A percentile compares a stretch with the other conserved stretches of the same genome.
Evolutionary conservation across 2,797 vertebrate genomes (phyloP).

Genomic region (Urophycis tenuis): DNA sequence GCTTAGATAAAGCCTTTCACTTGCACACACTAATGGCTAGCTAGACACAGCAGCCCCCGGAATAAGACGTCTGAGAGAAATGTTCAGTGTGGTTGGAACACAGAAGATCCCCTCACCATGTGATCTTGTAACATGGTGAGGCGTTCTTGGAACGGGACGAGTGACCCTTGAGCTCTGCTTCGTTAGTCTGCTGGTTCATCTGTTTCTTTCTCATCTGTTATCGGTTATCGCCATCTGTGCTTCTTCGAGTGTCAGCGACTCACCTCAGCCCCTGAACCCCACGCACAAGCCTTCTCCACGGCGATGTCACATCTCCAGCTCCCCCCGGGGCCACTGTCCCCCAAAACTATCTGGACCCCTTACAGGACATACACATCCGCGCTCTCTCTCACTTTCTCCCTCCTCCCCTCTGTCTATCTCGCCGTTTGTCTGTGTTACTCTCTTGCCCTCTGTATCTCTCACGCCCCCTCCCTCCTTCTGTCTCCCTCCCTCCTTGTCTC

Average conservation of each 20-base stretch:
- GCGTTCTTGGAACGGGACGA: constrained; percentile 36
- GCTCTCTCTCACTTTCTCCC: not conserved
- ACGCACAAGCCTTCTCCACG: not conserved
- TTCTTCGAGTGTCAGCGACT: constrained; percentile 39
- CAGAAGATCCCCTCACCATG: not conserved
- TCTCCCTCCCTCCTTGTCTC: not conserved
- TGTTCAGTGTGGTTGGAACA: not conserved
- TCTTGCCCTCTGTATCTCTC: not conserved
- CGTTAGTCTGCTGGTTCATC: constrained; percentile 55
- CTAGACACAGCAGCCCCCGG: not conserved
- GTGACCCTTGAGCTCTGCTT: constrained; percentile 53
- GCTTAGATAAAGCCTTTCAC: constrained; percentile 7
- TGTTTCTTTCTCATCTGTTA: constrained; percentile 49
- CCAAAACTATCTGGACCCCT: constrained; percentile 27
- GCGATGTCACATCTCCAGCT: constrained; percentile 3
- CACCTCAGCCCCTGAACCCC: constrained; percentile 8
- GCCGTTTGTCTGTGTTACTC: not conserved
- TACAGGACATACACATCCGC: constrained; percentile 34
- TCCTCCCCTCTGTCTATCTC: not conserved
- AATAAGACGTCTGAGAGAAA: not conserved
- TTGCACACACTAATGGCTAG: not conserved
- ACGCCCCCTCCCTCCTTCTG: not conserved
- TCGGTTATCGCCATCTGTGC: constrained; percentile 58
- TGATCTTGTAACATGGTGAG: constrained; percentile 20
- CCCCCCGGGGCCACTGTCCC: constrained; percentile 45